Evolutionary conservation across 2,888 invertebrate species (phyloP), one percentile per base, ranked within the genome.

Genomic region (Drosophila incognita): DNA sequence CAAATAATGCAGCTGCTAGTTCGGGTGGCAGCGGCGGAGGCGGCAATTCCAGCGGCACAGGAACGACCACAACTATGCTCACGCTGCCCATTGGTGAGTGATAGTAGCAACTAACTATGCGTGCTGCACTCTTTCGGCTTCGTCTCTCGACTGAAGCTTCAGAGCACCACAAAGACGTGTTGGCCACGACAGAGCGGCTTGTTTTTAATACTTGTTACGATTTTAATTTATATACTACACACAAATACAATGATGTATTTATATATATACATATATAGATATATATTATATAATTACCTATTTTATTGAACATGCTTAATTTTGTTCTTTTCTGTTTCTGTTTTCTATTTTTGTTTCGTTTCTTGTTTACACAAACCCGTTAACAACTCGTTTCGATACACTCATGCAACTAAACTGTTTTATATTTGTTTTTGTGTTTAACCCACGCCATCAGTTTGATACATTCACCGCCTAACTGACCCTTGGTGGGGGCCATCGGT

Each of bases 21-120:
- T 56, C 56, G 8, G 69, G 70, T 18, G 80, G 69, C 15, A 61
- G 59, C 51, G 63, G 54, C 13, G 82, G 74, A 8, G 65, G 67
- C 21, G 66, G 71, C 29, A 75, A 68, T 42, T 66, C 53, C 36
- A 68, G 74, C 38, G 76, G 85, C 54, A 54, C 82, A 31, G 89
- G 85, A 6, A 68, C 76, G 35, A 84, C 87, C 31, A 90, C 92
- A 27, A 94, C 95, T 7, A 94, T 95, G 91, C 93, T 95, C 53
- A 95, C 95, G 65, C 91, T 95, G 81, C 95, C 95, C 74, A 95
- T 95, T 83, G 95, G 95, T 95, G 87, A 93, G 92, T 92, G 52
- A 36, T 15, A 38, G 15, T 68, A 52, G 51, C 27, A 48, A 48
- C 33, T 27, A 58, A 27, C 33, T 15, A 46, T 59, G 11, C n/a